Conservation (phyloP, 2,888 invertebrate genomes). For the Beris chalybata region DNA sequence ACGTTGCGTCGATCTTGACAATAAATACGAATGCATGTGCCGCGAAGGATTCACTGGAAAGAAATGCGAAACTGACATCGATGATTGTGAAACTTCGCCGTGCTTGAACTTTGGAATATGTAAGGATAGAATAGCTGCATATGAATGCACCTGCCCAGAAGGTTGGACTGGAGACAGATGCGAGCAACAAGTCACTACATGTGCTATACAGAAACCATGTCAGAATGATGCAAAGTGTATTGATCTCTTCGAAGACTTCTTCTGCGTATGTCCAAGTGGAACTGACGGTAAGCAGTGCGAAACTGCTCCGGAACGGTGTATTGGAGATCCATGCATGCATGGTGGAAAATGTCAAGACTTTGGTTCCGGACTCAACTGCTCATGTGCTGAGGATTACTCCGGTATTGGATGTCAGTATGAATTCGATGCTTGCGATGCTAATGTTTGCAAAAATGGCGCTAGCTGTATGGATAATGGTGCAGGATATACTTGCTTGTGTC, state of each 20-base stretch:
- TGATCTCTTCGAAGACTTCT: conserved; percentile 76
- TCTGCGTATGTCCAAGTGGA: conserved; percentile 78
- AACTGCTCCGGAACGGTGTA: conserved; percentile 85
- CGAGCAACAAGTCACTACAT: conserved; percentile 85
- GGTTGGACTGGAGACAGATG: conserved; percentile 89
- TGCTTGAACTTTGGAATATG: conserved; percentile 90
- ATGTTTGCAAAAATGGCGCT: conserved; percentile 91
- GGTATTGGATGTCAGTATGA: conserved; percentile 93
- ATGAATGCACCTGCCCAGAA: conserved; percentile 77
- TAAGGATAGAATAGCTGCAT: conserved; percentile 81
- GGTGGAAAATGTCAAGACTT: conserved; percentile 94
- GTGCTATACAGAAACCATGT: conserved; percentile 78
- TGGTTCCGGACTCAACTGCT: conserved; percentile 92
- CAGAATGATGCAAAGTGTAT: conserved; percentile 92
- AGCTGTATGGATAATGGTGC: conserved; percentile 84
- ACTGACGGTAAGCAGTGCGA: conserved; percentile 97
- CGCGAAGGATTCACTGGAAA: conserved; percentile 84
- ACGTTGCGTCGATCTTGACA: conserved; percentile 84
- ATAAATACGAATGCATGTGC: conserved; percentile 85
- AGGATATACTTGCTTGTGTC: conserved; percentile 84
- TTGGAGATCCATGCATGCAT: conserved; percentile 83
- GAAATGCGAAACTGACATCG: conserved; percentile 81
- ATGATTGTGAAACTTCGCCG: conserved; percentile 83
- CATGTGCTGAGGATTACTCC: conserved; percentile 82
- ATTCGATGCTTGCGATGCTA: conserved; percentile 87